phyloP scores from a whole-genome alignment of 2,113 vertebrate species.

The Alectura lathami region DNA sequence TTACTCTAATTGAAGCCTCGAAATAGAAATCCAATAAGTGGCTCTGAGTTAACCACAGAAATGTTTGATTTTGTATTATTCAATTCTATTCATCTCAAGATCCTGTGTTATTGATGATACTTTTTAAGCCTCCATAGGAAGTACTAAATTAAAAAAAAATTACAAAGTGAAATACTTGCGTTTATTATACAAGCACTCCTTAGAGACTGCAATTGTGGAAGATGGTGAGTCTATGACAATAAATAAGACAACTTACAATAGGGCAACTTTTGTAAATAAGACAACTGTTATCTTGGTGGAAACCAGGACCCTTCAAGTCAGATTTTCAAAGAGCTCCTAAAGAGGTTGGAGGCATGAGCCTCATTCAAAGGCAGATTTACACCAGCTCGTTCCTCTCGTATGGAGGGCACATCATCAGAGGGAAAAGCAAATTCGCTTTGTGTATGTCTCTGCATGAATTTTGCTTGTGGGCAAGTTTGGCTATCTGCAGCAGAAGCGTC shows the following conservation, averaged over 20 bases:
- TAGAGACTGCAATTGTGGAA: neutral
- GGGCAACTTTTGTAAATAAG: neutral
- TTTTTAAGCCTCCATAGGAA: conserved; percentile 4
- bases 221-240: neutral
- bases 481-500: neutral
- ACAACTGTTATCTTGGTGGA: neutral
- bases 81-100: neutral
- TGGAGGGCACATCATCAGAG: rapidly evolving
- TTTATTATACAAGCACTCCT: neutral
- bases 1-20: conserved; percentile 45
- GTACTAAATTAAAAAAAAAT: neutral
- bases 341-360: neutral
- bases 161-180: neutral
- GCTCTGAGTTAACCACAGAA: neutral
- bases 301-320: neutral
- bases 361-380: neutral
- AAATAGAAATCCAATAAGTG: conserved; percentile 39
- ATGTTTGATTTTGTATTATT: conserved; percentile 5
- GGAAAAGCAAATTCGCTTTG: neutral
- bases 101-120: neutral
- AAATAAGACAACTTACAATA: neutral
- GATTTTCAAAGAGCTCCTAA: neutral
- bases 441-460: neutral
- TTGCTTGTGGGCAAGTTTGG: neutral
- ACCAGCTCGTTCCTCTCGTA: neutral